phyloP scores from a whole-genome alignment of 2,113 vertebrate genomes.

The Puffinus mauretanicus region DNA sequence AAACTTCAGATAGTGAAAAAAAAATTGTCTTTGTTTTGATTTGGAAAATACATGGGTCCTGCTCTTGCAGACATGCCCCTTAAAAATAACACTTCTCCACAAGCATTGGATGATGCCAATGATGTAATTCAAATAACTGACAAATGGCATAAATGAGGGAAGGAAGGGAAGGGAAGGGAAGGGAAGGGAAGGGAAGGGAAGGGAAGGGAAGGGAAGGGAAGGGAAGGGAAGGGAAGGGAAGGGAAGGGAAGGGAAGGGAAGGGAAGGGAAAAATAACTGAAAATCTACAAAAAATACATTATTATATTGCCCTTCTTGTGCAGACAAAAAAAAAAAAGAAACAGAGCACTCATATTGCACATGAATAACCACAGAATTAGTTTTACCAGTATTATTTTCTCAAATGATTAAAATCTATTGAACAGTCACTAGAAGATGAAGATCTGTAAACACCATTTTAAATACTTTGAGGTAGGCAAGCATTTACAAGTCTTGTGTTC shows the following conservation, averaged over 20 bases:
- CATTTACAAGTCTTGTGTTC: neutral
- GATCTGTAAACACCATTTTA: neutral
- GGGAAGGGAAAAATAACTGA: neutral
- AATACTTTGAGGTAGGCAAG: neutral
- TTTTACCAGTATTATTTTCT: neutral
- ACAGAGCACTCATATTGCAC: neutral
- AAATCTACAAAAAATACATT: neutral
- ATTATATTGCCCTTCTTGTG: neutral
- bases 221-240: too few species aligned
- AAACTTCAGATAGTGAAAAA: neutral
- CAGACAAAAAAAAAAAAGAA: neutral
- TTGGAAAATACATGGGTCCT: neutral
- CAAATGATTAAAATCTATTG: neutral
- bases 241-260: too few species aligned
- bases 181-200: neutral
- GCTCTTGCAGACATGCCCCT: neutral
- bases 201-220: neutral
- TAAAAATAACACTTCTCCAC: neutral
- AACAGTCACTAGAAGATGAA: neutral
- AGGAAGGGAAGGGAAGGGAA: neutral
- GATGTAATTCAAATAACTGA: neutral
- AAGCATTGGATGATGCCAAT: neutral
- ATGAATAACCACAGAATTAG: neutral
- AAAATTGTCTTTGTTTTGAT: neutral
- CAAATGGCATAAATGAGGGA: neutral